Evolutionary conservation across 2,888 invertebrate species (phyloP).

Genomic region (Timandra comae): DNA sequence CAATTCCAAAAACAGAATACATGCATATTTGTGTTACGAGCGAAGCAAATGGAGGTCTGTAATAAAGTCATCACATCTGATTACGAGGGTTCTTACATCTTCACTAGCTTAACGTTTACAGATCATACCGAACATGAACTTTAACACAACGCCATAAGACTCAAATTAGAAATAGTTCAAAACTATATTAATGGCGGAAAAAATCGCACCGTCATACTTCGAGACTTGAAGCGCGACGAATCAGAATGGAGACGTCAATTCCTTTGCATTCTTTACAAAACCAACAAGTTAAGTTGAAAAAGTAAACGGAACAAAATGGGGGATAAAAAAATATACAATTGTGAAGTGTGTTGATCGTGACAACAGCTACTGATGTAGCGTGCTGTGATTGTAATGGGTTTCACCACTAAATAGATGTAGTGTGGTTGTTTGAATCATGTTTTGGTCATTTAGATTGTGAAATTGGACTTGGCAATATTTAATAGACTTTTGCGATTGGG

Average conservation of each 20-base stretch:
- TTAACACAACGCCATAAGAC: constrained; percentile 8
- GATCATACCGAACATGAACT: constrained; percentile 14
- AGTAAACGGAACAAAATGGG: constrained; percentile 28
- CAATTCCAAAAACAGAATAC: constrained; percentile 8
- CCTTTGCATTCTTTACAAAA: constrained; percentile 64
- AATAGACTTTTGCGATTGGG: too few species aligned
- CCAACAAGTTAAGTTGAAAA: constrained; percentile 57
- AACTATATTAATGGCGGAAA: constrained; percentile 44
- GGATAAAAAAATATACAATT: constrained; percentile 22
- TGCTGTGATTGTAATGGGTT: background rate
- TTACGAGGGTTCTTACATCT: constrained; percentile 53
- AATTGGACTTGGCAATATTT: too few species aligned
- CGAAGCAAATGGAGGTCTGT: constrained; percentile 53
- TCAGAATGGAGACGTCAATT: constrained; percentile 66
- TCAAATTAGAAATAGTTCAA: constrained; percentile 7
- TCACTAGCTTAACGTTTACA: constrained; percentile 28
- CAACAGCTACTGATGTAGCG: constrained; percentile 15
- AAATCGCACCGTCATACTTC: constrained; percentile 64
- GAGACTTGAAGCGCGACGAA: constrained; percentile 61
- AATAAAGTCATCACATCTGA: constrained; percentile 65
- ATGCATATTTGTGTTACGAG: constrained; percentile 44
- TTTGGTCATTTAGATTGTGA: background rate
- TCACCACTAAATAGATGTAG: constrained; percentile 9
- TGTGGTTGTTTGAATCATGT: constrained; percentile 8
- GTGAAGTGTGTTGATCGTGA: constrained; percentile 29